Base-by-base conservation (phyloP, 1,140 invertebrate genomes). In the Diprion similis region DNA sequence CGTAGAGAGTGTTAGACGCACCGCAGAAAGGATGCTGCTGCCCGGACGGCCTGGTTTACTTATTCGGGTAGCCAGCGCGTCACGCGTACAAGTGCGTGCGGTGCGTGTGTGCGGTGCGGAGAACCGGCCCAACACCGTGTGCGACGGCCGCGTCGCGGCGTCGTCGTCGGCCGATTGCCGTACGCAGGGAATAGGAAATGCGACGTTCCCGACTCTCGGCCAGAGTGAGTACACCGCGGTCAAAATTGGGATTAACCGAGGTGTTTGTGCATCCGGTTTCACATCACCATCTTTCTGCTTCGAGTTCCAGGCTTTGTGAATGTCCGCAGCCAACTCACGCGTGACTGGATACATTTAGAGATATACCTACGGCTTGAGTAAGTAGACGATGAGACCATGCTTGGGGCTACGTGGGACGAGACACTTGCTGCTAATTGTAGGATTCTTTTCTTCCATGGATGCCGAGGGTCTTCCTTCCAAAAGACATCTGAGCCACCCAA, bases 1-100 rank as follows among this genome's bases (percentile, higher is more conserved):
- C 18, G 45, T 45, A 45, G 45, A 85, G 83, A 86, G 84, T 86
- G 83, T 85, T 86, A 85, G 82, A 81, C 79, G 78, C 79, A 78
- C 73, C 79, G 77, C 79, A 78, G 75, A 80, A 80, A 81, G 74
- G 68, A 76, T 65, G 51, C 24, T n/a, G n/a, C 48, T 59, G 51
- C 51, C 51, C 51, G 51, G 51, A 79, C 82, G 87, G 82, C 87
- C 87, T 88, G 87, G 87, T 87, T 88, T 88, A 88, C 87, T 88
- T 86, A 79, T 70, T 70, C 66, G 75, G 75, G 75, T 72, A 46
- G 65, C 47, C 47, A 48, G 47, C 47, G 70, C 15, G 37, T 72
- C 15, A 24, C 51, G 46, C 73, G 59, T 64, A 46, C 81, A 70
- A 81, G 77, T 84, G 81, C 82, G 82, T 83, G 82, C 83, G 79